Percentiles rank a stretch among this genome's conserved stretches.
Conservation (phyloP, 2,113 vertebrate genomes). For the Phoxinus phoxinus region DNA sequence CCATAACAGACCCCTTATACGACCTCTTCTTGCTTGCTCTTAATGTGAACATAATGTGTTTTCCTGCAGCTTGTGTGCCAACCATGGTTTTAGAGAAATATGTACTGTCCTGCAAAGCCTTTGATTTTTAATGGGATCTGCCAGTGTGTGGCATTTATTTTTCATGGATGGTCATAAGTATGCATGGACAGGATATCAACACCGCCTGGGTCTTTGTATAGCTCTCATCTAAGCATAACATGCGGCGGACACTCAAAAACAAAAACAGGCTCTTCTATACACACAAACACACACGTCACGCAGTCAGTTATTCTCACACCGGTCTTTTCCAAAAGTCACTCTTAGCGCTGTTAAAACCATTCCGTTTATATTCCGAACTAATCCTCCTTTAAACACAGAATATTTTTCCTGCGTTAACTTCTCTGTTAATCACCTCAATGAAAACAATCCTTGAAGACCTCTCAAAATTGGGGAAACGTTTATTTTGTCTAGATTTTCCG, state of each 20-base stretch:
- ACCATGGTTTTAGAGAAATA: conserved; percentile 23
- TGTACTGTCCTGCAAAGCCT: conserved; percentile 30
- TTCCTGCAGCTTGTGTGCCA: conserved; percentile 44
- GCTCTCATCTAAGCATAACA: conserved; percentile 38
- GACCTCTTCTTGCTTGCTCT: conserved; percentile 8
- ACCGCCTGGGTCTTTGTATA: conserved; percentile 44
- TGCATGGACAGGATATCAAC: conserved; percentile 37
- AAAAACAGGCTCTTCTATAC: conserved; percentile 20
- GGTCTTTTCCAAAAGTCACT: conserved; percentile 9
- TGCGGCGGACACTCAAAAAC: conserved; percentile 20
- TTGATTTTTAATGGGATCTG: conserved; percentile 48
- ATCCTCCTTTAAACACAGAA: conserved; percentile 49
- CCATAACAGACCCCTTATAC: conserved; percentile 19
- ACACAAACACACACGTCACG: conserved; percentile 27
- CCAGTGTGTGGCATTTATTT: conserved; percentile 44
- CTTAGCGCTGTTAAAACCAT: conserved; percentile 28
- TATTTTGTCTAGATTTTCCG: conserved; percentile 42
- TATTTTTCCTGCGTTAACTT: conserved; percentile 46
- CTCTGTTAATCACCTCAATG: conserved; percentile 39
- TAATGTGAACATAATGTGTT: conserved; percentile 41
- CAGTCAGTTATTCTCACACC: conserved; percentile 17
- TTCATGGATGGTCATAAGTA: conserved; percentile 30
- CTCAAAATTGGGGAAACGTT: conserved; percentile 19
- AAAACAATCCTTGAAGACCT: conserved; percentile 29
- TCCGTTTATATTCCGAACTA: conserved; percentile 39